Evolutionary conservation across 2,888 invertebrate species (phyloP).

Genomic region (Tupiocoris notatus): DNA sequence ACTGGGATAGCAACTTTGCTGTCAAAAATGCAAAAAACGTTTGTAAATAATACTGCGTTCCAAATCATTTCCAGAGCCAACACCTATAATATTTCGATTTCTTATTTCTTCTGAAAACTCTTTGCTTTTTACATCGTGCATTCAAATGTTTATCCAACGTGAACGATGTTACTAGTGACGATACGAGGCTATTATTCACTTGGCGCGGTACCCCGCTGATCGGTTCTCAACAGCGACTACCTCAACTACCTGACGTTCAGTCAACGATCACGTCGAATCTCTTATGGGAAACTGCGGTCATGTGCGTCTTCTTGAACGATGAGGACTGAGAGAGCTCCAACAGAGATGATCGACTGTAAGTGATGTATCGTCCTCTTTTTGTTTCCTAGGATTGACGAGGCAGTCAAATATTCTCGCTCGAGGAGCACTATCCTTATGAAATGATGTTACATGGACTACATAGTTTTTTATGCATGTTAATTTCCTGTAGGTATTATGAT

Average conservation of each 20-base stretch:
- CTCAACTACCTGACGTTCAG: not conserved
- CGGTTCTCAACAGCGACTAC: slow-evolving; percentile 30
- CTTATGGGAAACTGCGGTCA: not conserved
- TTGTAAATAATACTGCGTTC: no score
- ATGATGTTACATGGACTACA: no score
- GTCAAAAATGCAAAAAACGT: no score
- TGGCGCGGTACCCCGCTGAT: slow-evolving; percentile 16
- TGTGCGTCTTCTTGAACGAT: not conserved
- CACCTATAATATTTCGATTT: no score
- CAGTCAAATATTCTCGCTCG: no score
- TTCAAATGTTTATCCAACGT: not conserved
- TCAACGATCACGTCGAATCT: not conserved
- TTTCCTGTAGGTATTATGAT: no score
- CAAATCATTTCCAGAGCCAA: no score
- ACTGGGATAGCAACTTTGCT: no score
- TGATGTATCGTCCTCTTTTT: not conserved
- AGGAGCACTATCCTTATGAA: no score
- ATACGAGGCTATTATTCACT: slow-evolving; percentile 14
- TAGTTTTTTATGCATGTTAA: no score
- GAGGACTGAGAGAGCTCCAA: not conserved
- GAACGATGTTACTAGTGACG: slow-evolving; percentile 19
- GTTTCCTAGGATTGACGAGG: not conserved
- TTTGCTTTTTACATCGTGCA: not conserved
- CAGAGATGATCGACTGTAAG: not conserved
- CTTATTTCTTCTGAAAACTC: no score